Base-by-base conservation (phyloP, 2,888 invertebrate species). In the Carabus problematicus region DNA sequence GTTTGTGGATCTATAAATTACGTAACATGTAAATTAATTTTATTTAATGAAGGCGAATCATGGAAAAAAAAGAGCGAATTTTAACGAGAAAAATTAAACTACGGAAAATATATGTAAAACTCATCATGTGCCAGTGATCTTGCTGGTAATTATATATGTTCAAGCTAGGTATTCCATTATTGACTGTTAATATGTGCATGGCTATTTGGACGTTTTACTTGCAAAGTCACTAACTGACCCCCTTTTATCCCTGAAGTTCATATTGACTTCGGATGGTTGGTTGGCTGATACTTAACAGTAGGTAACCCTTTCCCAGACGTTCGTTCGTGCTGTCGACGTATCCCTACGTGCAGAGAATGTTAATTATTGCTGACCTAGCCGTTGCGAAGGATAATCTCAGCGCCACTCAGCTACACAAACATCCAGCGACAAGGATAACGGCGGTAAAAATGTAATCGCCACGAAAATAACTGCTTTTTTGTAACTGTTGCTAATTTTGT, bases 291-390 rank as follows among this genome's bases (percentile, higher is more conserved):
- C 29, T 29, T 29, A 29, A n/a, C n/a, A n/a, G 12, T 43, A 7
- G 43, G 47, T 47, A 9, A 47, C 52, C 41, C 9, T 40, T 64
- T 14, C 12, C 41, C 41, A n/a, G n/a, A n/a, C n/a, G n/a, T n/a
- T n/a, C n/a, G n/a, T n/a, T n/a, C n/a, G n/a, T n/a, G n/a, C n/a
- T n/a, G n/a, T n/a, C n/a, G n/a, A n/a, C n/a, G n/a, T 11, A 4
- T 19, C 56, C 7, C 11, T 49, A 70, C 73, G 74, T 74, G 74
- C 72, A 70, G 69, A 56, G 73, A 74, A 74, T 74, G 73, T 74
- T 74, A 74, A 74, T 73, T 72, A 63, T 55, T 60, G 74, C 74
- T 74, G 74, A 74, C 72, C 72, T 70, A 67, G 68, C 72, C 11
- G 56, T 14, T 16, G 45, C 45, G 47, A 3, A 55, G 61, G 55